These are phyloP conservation scores for Pelobates fuscus DNA, from an alignment of 2,113 vertebrate genomes.

Conservation along the genomic window DNA sequence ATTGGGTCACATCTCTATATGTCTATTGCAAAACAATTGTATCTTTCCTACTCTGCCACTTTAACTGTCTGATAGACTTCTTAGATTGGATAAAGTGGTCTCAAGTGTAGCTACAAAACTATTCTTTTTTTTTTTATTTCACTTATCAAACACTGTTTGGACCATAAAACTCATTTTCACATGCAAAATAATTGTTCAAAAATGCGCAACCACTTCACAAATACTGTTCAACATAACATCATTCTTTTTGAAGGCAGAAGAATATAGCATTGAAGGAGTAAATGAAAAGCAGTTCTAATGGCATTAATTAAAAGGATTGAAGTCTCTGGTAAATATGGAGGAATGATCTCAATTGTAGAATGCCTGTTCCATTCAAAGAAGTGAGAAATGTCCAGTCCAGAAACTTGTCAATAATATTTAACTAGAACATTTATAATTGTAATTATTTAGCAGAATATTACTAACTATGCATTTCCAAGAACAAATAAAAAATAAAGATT, in stretches of 20 bases:
- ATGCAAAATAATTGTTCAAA: not conserved
- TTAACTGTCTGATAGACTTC: too few relatives aligned
- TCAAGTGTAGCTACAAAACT: too few relatives aligned
- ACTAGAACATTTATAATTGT: not conserved
- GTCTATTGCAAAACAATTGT: too few relatives aligned
- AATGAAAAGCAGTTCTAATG: not conserved
- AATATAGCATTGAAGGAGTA: slow-evolving; percentile 21
- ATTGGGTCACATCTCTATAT: too few relatives aligned
- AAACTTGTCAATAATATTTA: not conserved
- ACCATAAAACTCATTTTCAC: slow-evolving; percentile 11
- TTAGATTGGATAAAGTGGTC: too few relatives aligned
- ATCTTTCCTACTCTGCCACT: too few relatives aligned
- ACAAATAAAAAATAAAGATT: slow-evolving; percentile 29
- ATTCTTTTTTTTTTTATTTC: slow-evolving; percentile 4
- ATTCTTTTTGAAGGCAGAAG: slow-evolving; percentile 27
- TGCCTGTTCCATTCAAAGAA: not conserved
- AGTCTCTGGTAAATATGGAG: not conserved
- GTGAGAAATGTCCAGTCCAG: not conserved
- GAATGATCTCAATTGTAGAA: not conserved
- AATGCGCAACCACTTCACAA: slow-evolving; percentile 20
- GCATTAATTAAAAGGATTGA: not conserved
- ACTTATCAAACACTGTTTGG: slow-evolving; percentile 17
- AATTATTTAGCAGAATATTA: not conserved
- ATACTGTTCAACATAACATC: slow-evolving; percentile 11
- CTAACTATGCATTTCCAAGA: not conserved